phyloP scores from a whole-genome alignment of 2,888 invertebrate genomes.

The Drosophila subquinaria region DNA sequence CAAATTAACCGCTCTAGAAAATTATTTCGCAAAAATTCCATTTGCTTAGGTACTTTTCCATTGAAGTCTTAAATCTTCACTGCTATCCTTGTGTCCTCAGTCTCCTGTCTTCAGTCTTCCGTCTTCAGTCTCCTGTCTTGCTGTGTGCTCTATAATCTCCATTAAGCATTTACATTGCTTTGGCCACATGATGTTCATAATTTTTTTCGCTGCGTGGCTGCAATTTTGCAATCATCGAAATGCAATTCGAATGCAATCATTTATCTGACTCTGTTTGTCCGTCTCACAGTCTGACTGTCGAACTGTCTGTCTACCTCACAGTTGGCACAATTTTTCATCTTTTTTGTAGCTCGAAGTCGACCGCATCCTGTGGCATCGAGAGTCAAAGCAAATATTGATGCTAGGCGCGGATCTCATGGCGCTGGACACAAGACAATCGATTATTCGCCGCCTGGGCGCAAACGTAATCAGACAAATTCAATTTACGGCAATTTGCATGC shows the following conservation, averaged over 20 bases:
- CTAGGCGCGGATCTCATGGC: constrained; percentile 44
- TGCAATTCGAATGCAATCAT: constrained; percentile 81
- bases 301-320: constrained; percentile 27
- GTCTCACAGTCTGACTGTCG: constrained; percentile 9
- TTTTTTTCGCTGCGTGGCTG: constrained; percentile 58
- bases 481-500: constrained; percentile 80
- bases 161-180: constrained; percentile 61
- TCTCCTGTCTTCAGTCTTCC: background rate
- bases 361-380: constrained; percentile 57
- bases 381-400: constrained; percentile 67
- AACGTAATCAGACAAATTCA: constrained; percentile 80
- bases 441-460: constrained; percentile 63
- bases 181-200: constrained; percentile 66
- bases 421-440: constrained; percentile 72
- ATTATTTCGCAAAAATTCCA: constrained; percentile 30
- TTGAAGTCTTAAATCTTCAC: background rate
- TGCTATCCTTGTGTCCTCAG: constrained; percentile 3
- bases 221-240: constrained; percentile 80
- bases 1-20: constrained; percentile 4
- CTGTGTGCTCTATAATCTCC: constrained; percentile 67
- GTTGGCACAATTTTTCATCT: constrained; percentile 75
- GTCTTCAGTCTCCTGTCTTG: constrained; percentile 25
- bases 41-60: background rate
- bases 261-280: constrained; percentile 58
- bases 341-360: constrained; percentile 12